phyloP scores from a whole-genome alignment of 2,888 invertebrate species.

The Perdita meconis region DNA sequence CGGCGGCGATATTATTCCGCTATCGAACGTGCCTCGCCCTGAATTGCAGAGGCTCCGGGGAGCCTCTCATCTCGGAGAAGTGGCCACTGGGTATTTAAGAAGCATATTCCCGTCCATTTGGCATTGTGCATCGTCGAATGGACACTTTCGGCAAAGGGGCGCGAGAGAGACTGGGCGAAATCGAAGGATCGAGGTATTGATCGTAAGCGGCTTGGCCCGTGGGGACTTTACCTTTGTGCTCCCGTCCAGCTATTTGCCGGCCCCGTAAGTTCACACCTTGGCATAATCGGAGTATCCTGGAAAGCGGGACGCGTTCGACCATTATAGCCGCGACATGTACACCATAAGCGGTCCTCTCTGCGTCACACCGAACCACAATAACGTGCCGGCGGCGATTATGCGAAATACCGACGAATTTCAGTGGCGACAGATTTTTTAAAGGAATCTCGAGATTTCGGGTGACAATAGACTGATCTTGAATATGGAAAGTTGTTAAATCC shows the following conservation, averaged over 20 bases:
- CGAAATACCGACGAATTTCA: constrained; percentile 1
- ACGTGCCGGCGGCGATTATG: constrained; percentile 13
- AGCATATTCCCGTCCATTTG: constrained; percentile 67
- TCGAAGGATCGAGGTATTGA: constrained; percentile 78
- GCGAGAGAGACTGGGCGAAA: constrained; percentile 57
- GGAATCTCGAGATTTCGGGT: neutral
- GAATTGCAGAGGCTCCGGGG: constrained; percentile 69
- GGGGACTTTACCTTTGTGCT: constrained; percentile 72
- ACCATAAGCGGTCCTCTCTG: constrained; percentile 40
- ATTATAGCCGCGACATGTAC: constrained; percentile 64
- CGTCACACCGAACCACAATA: constrained; percentile 5
- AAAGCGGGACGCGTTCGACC: constrained; percentile 66
- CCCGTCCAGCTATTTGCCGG: constrained; percentile 66
- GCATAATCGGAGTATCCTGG: constrained; percentile 73
- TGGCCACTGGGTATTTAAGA: constrained; percentile 67
- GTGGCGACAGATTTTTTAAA: neutral
- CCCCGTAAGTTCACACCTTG: constrained; percentile 76
- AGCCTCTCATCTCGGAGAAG: constrained; percentile 53
- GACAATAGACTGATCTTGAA: neutral
- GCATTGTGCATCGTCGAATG: constrained; percentile 67
- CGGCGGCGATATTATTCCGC: constrained; percentile 58
- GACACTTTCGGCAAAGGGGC: constrained; percentile 52
- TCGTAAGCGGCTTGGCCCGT: constrained; percentile 80
- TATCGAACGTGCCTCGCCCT: constrained; percentile 73
- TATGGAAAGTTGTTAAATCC: neutral